Percentiles rank a stretch among this genome's conserved stretches.
phyloP scores from a whole-genome alignment of 53 echinoderm and acorn worm genomes.

The Astropecten irregularis region DNA sequence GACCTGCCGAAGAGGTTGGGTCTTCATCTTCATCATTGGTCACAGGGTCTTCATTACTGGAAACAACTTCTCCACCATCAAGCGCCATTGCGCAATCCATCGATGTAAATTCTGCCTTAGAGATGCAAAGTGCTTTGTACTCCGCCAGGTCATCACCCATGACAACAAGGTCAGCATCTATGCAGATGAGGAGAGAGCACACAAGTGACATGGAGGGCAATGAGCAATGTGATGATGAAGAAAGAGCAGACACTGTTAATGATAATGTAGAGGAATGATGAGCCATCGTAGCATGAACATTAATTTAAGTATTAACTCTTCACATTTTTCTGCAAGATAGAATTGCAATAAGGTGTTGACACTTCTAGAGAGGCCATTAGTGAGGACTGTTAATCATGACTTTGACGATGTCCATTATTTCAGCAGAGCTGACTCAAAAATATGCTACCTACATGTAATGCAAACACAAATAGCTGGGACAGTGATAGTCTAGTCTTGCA shows the following conservation, averaged over 20 bases:
- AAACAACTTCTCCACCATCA: not conserved
- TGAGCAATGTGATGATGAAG: constrained; percentile 41
- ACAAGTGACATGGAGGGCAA: constrained; percentile 9
- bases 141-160: constrained; percentile 19
- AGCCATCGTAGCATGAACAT: not conserved
- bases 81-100: not conserved
- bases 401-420: too few species aligned
- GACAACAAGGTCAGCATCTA: constrained; percentile 28
- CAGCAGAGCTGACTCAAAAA: too few species aligned
- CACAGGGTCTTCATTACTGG: not conserved
- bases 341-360: too few species aligned
- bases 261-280: constrained; percentile 37
- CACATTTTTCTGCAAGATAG: too few species aligned
- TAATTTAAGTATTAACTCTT: not conserved
- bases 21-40: not conserved
- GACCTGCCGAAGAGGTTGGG: not conserved
- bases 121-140: not conserved
- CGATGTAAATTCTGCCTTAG: not conserved
- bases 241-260: constrained; percentile 35
- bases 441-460: too few species aligned
- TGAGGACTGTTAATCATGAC: too few species aligned
- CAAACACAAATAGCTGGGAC: too few species aligned
- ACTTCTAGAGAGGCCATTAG: too few species aligned
- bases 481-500: too few species aligned
- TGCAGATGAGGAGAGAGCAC: constrained; percentile 31